These are phyloP conservation scores for Ruditapes philippinarum DNA, from an alignment of 1,140 invertebrate genomes.

Conservation along the genomic window DNA sequence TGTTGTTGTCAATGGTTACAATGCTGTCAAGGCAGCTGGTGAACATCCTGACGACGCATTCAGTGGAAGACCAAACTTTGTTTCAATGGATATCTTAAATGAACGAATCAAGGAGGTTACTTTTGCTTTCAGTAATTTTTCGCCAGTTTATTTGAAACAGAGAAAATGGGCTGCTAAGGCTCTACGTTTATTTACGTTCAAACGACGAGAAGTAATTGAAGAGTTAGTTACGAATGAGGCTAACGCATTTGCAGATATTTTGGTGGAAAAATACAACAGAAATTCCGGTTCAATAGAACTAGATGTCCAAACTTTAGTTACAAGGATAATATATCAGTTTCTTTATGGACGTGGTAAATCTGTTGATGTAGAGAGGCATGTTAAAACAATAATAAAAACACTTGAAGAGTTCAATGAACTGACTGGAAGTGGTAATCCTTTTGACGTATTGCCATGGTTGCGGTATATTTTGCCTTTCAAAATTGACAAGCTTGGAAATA, in stretches of 20 bases:
- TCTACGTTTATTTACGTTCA: background rate
- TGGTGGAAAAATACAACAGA: background rate
- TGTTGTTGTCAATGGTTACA: background rate
- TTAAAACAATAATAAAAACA: background rate
- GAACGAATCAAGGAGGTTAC: background rate
- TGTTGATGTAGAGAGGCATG: slow-evolving; percentile 22
- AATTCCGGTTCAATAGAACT: background rate
- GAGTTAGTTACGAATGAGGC: too few species aligned
- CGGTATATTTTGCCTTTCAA: slow-evolving; percentile 59
- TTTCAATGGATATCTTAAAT: background rate
- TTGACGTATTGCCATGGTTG: slow-evolving; percentile 69
- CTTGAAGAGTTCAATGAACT: slow-evolving; percentile 42
- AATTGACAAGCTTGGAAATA: background rate
- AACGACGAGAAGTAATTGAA: background rate
- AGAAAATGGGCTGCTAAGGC: background rate
- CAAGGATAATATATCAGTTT: too few species aligned
- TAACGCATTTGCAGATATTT: background rate
- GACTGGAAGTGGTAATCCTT: slow-evolving; percentile 41
- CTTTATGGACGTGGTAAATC: too few species aligned
- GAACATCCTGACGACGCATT: background rate
- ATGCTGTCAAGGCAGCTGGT: background rate
- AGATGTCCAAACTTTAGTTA: background rate
- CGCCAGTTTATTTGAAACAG: slow-evolving; percentile 23
- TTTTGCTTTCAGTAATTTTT: slow-evolving; percentile 19
- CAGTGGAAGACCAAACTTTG: slow-evolving; percentile 12